These are phyloP conservation scores for Spilosoma lubricipeda DNA, from an alignment of 2,888 invertebrate genomes.

Conservation along the genomic window DNA sequence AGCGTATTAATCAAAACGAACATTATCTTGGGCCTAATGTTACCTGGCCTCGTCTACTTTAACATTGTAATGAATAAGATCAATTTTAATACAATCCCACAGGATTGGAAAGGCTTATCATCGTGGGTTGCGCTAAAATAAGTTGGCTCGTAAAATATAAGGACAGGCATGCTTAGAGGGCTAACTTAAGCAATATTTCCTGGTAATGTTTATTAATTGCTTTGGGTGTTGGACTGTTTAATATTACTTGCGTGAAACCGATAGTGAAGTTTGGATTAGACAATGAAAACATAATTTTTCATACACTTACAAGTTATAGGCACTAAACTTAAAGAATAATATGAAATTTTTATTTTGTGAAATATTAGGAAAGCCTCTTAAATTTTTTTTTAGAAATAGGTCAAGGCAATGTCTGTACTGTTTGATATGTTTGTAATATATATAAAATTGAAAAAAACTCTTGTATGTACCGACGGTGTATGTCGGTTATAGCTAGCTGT, in stretches of 20 bases:
- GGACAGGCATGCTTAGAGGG: constrained; percentile 6
- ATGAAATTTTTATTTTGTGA: neutral
- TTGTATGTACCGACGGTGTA: no score
- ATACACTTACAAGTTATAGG: neutral
- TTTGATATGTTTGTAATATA: neutral
- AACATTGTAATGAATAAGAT: constrained; percentile 29
- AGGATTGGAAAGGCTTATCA: constrained; percentile 26
- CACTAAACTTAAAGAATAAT: neutral
- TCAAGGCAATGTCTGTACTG: neutral
- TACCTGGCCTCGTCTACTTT: constrained; percentile 28
- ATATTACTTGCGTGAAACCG: constrained; percentile 12
- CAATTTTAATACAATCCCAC: constrained; percentile 31
- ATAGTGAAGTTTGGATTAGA: constrained; percentile 6
- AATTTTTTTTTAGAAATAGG: neutral
- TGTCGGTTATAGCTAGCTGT: no score
- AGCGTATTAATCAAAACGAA: constrained; percentile 40
- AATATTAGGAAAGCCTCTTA: neutral
- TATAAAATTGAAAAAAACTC: no score
- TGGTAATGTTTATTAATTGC: constrained; percentile 27
- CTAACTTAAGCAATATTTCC: constrained; percentile 27
- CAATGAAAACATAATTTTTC: neutral
- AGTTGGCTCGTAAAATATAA: constrained; percentile 33
- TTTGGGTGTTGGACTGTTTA: constrained; percentile 11
- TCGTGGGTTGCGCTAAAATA: constrained; percentile 26
- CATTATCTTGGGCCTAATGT: constrained; percentile 23